These are phyloP conservation scores for Sciurus niger DNA, from an alignment of 2,113 vertebrate species.

Conservation along the genomic window DNA sequence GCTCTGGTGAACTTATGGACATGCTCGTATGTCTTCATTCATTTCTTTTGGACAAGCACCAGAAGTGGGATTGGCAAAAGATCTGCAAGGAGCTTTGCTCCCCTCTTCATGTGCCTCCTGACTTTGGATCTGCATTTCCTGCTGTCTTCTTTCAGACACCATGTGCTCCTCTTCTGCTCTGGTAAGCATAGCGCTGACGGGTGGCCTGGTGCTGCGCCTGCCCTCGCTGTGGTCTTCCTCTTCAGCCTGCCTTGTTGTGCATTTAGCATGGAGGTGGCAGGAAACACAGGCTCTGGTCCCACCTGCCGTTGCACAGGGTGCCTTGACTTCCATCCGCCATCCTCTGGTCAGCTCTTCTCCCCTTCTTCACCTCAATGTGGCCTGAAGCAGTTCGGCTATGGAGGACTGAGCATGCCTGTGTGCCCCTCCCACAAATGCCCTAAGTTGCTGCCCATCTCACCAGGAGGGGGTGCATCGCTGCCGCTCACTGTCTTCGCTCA, in stretches of 20 bases:
- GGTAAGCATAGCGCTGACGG: neutral
- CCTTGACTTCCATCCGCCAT: neutral
- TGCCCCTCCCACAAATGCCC: neutral
- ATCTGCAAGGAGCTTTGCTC: neutral
- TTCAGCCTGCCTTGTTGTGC: neutral
- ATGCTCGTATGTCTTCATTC: neutral
- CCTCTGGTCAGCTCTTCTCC: neutral
- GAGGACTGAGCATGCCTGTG: too few species aligned
- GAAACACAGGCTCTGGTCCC: neutral
- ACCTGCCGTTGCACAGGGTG: neutral
- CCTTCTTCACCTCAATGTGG: neutral
- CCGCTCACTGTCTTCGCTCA: accelerated
- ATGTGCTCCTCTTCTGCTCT: neutral
- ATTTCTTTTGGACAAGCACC: neutral
- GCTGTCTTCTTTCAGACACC: neutral
- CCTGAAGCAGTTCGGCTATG: neutral
- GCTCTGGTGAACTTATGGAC: neutral
- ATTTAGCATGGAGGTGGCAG: neutral
- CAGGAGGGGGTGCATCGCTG: too few species aligned
- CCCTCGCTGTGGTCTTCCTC: neutral
- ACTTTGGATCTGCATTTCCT: neutral
- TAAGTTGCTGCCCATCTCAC: too few species aligned
- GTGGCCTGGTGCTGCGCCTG: neutral
- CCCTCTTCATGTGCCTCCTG: neutral
- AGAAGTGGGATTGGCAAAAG: neutral